Evolutionary conservation across 2,113 vertebrate genomes (phyloP).

Genomic region (Acrocephalus arundinaceus): DNA sequence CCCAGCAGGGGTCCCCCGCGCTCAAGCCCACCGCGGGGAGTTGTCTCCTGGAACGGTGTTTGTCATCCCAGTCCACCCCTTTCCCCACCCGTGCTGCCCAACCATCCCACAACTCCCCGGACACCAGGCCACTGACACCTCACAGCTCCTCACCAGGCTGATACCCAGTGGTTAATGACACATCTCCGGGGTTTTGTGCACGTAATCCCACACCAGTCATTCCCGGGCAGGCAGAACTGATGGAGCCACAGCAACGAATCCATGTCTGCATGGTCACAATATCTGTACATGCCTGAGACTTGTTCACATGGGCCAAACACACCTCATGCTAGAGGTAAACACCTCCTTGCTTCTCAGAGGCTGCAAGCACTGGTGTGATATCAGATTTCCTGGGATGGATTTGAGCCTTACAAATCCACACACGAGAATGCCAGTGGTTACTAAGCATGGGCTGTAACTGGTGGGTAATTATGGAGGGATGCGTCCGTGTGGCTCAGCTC

Average conservation of each 20-base stretch:
- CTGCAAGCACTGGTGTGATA: neutral
- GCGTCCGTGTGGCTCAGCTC: conserved; percentile 28
- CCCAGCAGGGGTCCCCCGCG: conserved; percentile 49
- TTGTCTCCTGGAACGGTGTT: neutral
- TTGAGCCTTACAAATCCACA: neutral
- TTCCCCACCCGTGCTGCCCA: neutral
- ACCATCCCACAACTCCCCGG: neutral
- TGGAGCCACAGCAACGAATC: neutral
- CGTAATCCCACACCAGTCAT: neutral
- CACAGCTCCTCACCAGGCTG: neutral
- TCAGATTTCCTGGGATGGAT: neutral
- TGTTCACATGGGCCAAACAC: neutral
- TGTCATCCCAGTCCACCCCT: neutral
- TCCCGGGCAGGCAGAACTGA: neutral
- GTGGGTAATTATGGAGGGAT: conserved; percentile 29
- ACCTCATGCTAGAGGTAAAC: neutral
- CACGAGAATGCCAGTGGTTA: neutral
- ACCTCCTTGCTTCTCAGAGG: neutral
- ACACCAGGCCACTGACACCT: neutral
- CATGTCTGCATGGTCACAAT: rapidly evolving
- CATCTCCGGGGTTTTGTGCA: neutral
- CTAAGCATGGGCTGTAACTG: neutral
- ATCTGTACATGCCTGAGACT: rapidly evolving
- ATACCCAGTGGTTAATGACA: neutral
- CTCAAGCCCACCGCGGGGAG: neutral